phyloP scores from a whole-genome alignment of 2,888 invertebrate genomes.

The Eurois occulta region DNA sequence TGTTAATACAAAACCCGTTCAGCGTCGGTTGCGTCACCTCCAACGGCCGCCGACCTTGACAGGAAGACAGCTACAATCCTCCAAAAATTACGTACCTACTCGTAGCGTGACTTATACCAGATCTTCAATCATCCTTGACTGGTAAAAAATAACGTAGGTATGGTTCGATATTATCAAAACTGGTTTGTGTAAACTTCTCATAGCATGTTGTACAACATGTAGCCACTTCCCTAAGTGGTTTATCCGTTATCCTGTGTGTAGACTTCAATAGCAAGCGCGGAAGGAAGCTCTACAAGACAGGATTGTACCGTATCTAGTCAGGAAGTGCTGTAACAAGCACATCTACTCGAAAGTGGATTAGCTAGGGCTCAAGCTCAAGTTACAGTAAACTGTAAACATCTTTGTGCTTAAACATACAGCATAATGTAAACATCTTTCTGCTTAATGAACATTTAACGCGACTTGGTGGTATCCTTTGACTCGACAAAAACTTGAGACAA shows the following conservation, averaged over 20 bases:
- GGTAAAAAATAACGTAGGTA: conserved; percentile 46
- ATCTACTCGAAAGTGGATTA: conserved; percentile 82
- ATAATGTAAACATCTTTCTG: conserved; percentile 65
- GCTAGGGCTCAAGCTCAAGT: conserved; percentile 79
- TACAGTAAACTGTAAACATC: conserved; percentile 77
- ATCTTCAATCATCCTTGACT: conserved; percentile 55
- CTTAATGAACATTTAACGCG: conserved; percentile 66
- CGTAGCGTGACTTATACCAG: conserved; percentile 47
- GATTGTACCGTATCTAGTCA: conserved; percentile 84
- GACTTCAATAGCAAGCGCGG: conserved; percentile 77
- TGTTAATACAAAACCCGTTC: conserved; percentile 81
- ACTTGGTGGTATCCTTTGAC: conserved; percentile 78
- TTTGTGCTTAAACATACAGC: conserved; percentile 43
- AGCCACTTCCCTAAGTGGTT: conserved; percentile 82
- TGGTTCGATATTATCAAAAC: conserved; percentile 41
- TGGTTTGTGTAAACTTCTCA: conserved; percentile 40
- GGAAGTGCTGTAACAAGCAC: conserved; percentile 82
- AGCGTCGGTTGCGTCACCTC: conserved; percentile 82
- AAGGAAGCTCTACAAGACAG: conserved; percentile 87
- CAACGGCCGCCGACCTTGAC: conserved; percentile 84
- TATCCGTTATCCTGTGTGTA: conserved; percentile 80
- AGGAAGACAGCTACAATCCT: conserved; percentile 70
- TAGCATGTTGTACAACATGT: conserved; percentile 29
- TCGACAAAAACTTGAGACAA: conserved; percentile 68
- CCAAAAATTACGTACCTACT: conserved; percentile 58